Base-by-base conservation (phyloP, 2,113 vertebrate species). In the Melanotaenia duboulayi region DNA sequence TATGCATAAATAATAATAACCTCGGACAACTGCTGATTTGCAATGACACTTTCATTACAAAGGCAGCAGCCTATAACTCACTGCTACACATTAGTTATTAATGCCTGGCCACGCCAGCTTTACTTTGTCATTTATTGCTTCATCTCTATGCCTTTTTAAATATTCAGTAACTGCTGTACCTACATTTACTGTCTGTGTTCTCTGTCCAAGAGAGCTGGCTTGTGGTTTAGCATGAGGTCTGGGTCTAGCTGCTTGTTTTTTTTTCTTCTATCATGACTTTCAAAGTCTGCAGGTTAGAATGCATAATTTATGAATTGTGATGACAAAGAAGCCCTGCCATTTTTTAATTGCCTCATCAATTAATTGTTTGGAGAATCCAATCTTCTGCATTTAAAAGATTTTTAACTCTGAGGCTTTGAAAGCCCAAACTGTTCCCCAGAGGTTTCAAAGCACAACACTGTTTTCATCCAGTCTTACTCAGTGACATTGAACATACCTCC, bases 1-100 rank as follows among this genome's bases (percentile, higher is more conserved):
- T 93, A 94, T 95, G 92, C 92, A 95, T 95, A 94, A 95, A 95
- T 93, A 94, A 94, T 95, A 93, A 94, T 94, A 94, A 92, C 92
- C 92, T 92, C 83, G 85, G 89, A 94, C 94, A 93, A 93, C 92
- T 93, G 90, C 93, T 95, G 94, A 95, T 95, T 95, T 94, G 94
- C 94, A 93, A 89, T 93, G 93, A 94, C 94, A 94, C 92, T 95
- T 94, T 93, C 93, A 94, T 95, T 94, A 94, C 92, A 91, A 92
- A 80, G 78, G 85, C 86, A 91, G 91, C 77, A 57, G 89, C 91
- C 93, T 91, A 93, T 94, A 94, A 94, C 91, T 94, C 94, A 92
- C 82, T 74, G 90, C 75, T 80, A 82, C 75, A 88, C 91, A 93
- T 95, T 94, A 94, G 94, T 93, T 94, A 94, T 95, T 95, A 93